These are phyloP conservation scores for Hycleus phaleratus DNA, from an alignment of 1,140 invertebrate species.

Conservation along the genomic window DNA sequence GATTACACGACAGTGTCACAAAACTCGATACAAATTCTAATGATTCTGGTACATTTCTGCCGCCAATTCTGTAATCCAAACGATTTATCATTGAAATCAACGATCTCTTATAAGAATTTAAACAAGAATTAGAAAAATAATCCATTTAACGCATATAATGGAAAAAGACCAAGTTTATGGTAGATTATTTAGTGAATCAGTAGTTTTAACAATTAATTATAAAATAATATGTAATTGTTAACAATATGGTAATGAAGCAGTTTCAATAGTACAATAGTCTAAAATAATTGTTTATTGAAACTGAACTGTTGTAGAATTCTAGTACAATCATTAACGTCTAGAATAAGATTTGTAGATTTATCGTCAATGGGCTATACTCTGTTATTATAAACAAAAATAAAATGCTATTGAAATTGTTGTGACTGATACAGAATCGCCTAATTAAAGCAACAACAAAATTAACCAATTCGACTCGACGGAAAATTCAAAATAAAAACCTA, in stretches of 20 bases:
- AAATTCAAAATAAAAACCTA: conserved; percentile 1
- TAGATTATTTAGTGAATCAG: too few species aligned
- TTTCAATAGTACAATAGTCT: conserved; percentile 5
- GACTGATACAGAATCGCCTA: conserved; percentile 22
- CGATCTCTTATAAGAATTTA: conserved; percentile 5
- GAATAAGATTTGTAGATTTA: conserved; percentile 1
- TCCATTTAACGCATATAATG: too few species aligned
- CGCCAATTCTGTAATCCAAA: conserved; percentile 48
- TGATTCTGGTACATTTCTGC: conserved; percentile 59
- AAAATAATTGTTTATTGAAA: conserved; percentile 1
- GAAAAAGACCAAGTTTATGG: conserved; percentile 10
- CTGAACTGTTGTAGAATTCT: conserved; percentile 9
- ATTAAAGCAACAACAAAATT: conserved; percentile 1
- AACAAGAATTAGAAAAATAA: too few species aligned
- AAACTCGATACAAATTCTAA: conserved; percentile 51
- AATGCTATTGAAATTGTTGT: conserved; percentile 18
- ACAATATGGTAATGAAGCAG: conserved; percentile 5
- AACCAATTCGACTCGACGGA: too few species aligned
- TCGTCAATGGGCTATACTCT: conserved; percentile 3
- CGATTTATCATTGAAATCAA: conserved; percentile 5
- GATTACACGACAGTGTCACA: conserved; percentile 30
- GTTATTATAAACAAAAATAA: conserved; percentile 1
- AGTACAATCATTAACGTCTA: conserved; percentile 11
- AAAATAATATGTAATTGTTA: conserved; percentile 10
- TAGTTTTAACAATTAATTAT: background rate